Base-by-base conservation (phyloP, 2,113 vertebrate genomes). In the Eleginops maclovinus region DNA sequence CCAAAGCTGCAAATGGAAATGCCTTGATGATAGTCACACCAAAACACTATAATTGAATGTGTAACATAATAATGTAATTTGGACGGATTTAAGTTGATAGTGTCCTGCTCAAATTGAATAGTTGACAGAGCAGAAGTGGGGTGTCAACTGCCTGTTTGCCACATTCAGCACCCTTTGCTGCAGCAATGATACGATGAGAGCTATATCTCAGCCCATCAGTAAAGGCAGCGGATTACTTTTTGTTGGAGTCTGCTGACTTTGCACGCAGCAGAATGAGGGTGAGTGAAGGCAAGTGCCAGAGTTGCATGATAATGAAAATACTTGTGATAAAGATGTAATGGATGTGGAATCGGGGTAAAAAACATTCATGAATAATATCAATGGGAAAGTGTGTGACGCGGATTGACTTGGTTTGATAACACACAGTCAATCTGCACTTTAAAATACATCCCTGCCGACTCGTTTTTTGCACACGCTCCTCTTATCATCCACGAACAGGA, bases 261-360 rank as follows among this genome's bases (percentile, higher is more conserved):
- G 86, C 92, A 81, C 75, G 43, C 49, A 31, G 79, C 72, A 77
- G 85, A 87, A 90, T 86, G 74, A 87, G 87, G 68, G 80, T 92
- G 81, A 89, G 85, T 81, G 73, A 91, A 87, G 84, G 87, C 77
- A 87, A 91, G 85, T 88, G 86, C 76, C 84, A 81, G 59, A 84
- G 79, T 64, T 12, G 26, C 75, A 70, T 86, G 89, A 94, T 92
- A 92, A 92, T 89, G 85, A 85, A 91, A 91, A 93, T 75, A 87
- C 78, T 80, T 84, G 85, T 82, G 90, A 93, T 93, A 93, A 92
- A 93, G 91, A 91, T 80, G 82, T 92, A 91, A 93, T 90, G 75
- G 85, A 89, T 91, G 84, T 88, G 69, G 84, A 64, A 84, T 90
- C 68, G 58, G 69, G 56, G 28, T 65, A 36, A 76, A 81, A 87